Evolutionary conservation across 2,113 vertebrate genomes (phyloP), one percentile per base, ranked within the genome.

Genomic region (Zosterops japonicus): DNA sequence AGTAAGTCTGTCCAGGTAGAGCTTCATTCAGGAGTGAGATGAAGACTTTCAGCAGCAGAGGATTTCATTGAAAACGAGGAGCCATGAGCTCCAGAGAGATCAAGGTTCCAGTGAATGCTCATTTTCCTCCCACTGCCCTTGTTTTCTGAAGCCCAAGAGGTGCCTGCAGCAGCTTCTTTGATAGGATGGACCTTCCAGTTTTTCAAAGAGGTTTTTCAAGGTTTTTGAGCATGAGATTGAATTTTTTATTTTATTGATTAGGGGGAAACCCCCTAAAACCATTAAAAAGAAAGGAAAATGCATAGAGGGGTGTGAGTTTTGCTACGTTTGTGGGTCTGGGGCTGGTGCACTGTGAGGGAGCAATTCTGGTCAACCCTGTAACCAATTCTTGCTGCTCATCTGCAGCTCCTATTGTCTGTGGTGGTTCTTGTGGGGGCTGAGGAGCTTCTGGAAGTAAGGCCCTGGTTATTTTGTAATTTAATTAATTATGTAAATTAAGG

Each of bases 251-350:
- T 57, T 36, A 14, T 52, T 72, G 65, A n/a, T 70, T 44, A 15
- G 24, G 49, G 35, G 3, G 35, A 56, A 14, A 4, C 2, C 2
- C 2, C 13, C 2, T 2, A 15, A 42, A 56, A 61, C 3, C 9
- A 19, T 25, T 20, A 2, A n/a, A 23, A 15, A 39, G 27, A 49
- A 41, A 56, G 13, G 28, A 65, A 83, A 69, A 76, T 18, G 15
- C 27, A 29, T 11, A 56, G 17, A 55, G 46, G 22, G 36, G 11
- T 19, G 39, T 4, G 19, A 76, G 31, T 60, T 87, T 11, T 4
- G 8, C 5, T 7, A 3, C 8, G 3, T 79, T 68, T 70, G 74
- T 70, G 67, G 3, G n/a, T 24, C 87, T 94, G 70, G 83, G 75
- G 29, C 87, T 94, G 70, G 74, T 76, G 46, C 23, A 5, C 46